Base-by-base conservation (phyloP, 92 coral and sea anemone genomes). In the Meandrina meandrites region DNA sequence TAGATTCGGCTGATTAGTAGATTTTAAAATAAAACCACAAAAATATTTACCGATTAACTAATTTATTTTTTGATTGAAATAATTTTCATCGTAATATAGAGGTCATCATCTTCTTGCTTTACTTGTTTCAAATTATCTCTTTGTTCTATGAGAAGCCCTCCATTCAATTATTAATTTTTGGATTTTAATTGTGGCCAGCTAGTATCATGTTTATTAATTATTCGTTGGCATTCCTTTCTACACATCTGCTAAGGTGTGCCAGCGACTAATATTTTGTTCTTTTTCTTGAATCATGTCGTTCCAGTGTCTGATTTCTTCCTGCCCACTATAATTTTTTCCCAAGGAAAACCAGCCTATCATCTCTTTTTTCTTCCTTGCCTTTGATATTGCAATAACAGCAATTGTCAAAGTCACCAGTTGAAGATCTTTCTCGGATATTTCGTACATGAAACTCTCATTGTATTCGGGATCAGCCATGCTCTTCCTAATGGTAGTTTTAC, bases 391-490 rank as follows among this genome's bases (percentile, higher is more conserved):
- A 35, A 95, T 93, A 35, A 97, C 98, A 37, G 98, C 94, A 74
- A 97, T 91, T 95, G 90, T 96, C 90, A 97, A 83, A 28, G 98
- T 97, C 84, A 92, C 94, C 87, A 92, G 94, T 73, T 98, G 94
- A 34, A 97, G 93, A 97, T 97, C 99, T 80, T 93, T 94, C 88
- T 97, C 99, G 9, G 99, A 97, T 90, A 97, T 97, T 83, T 97
- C 98, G 88, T 92, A 97, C 83, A 97, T 96, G 92, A 97, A 97
- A 89, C 97, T 97, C 83, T 97, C 99, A 84, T 97, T 97, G 94
- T 97, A 97, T 83, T 97, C 99, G 9, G 99, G 99, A 80, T 97
- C 99, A 11, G 96, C 96, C 99, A 97, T 97, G 86, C 96, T 97
- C 91, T 96, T 94, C 83, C 99, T 90, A 81, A 97, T 97, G 75